Conservation (phyloP, 1,140 invertebrate species). For the Steinernema khuongi region DNA sequence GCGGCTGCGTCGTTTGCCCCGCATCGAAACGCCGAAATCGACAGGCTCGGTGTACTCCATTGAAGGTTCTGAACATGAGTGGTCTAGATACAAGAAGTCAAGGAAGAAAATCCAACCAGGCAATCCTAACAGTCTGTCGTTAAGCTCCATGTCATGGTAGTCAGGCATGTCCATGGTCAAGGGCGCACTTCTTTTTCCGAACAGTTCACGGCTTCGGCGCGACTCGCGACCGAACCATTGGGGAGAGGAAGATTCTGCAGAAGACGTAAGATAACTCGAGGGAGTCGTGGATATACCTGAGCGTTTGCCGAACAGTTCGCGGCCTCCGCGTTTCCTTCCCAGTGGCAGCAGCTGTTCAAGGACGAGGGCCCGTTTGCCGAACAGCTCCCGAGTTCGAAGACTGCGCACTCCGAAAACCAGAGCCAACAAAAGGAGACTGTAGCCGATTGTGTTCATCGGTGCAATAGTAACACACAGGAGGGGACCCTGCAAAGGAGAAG, state of each 20-base stretch:
- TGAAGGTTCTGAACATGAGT: background rate
- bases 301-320: background rate
- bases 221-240: background rate
- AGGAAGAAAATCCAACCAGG: too few species aligned
- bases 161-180: background rate
- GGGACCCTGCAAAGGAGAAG: too few species aligned
- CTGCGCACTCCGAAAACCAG: background rate
- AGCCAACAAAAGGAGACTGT: background rate
- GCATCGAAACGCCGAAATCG: too few species aligned
- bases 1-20: background rate
- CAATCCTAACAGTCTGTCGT: background rate
- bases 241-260: background rate
- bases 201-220: background rate
- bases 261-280: background rate
- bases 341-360: background rate
- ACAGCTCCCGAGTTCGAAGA: background rate
- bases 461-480: too few species aligned
- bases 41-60: background rate
- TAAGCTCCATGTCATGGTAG: background rate
- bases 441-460: background rate
- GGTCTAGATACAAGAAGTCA: too few species aligned
- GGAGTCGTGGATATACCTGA: background rate
- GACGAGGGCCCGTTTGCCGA: background rate
- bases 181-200: background rate
- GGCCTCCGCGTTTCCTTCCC: background rate